Conservation (phyloP, 2,113 vertebrate genomes). For the Hucho hucho region DNA sequence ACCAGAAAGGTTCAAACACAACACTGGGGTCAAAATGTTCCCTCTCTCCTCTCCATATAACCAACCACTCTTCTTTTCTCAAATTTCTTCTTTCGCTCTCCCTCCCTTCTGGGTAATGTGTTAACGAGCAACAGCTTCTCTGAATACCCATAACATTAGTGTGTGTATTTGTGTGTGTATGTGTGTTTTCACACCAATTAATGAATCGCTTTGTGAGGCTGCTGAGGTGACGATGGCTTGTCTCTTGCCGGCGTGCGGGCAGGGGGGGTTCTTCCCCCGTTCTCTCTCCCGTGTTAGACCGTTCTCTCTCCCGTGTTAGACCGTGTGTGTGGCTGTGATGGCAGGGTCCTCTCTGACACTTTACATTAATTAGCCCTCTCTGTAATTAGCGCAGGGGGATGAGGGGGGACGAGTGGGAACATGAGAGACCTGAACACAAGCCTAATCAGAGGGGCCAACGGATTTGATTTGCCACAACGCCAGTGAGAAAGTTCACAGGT, state of each 20-base stretch:
- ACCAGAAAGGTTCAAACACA: slow-evolving; percentile 46
- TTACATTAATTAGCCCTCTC: slow-evolving; percentile 58
- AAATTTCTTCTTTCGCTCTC: no score
- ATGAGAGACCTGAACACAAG: slow-evolving; percentile 34
- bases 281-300: slow-evolving; percentile 2
- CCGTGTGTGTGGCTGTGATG: slow-evolving; percentile 39
- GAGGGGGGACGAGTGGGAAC: no score
- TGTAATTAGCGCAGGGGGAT: slow-evolving; percentile 61
- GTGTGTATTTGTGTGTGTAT: not conserved
- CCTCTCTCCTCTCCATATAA: no score
- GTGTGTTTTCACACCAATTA: slow-evolving; percentile 74
- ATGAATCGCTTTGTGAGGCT: slow-evolving; percentile 68
- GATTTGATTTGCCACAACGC: slow-evolving; percentile 5
- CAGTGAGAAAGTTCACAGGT: slow-evolving; percentile 49
- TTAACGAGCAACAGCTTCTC: slow-evolving; percentile 47
- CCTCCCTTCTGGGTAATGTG: no score
- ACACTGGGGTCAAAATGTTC: slow-evolving; percentile 21
- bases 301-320: slow-evolving; percentile 4
- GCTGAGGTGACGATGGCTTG: slow-evolving; percentile 68
- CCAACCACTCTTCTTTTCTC: no score
- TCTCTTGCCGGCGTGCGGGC: slow-evolving; percentile 42
- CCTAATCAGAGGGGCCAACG: slow-evolving; percentile 48
- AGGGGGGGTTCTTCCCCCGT: slow-evolving; percentile 6
- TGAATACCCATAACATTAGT: slow-evolving; percentile 57
- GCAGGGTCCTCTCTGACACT: slow-evolving; percentile 41